Percentiles rank a stretch among this genome's conserved stretches.
phyloP scores from a whole-genome alignment of 2,797 vertebrate genomes.

The Cygnus olor region DNA sequence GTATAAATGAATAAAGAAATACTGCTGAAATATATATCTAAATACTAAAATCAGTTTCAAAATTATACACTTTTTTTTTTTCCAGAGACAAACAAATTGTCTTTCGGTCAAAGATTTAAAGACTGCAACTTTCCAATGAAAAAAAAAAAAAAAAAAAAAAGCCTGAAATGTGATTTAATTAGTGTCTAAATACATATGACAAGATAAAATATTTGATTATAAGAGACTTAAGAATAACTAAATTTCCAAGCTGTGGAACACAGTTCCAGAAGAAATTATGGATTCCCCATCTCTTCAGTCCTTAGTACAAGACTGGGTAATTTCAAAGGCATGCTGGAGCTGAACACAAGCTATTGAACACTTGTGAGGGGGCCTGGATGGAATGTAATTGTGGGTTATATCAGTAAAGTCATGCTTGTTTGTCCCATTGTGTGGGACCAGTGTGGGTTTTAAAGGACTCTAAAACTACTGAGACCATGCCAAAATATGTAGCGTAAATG shows the following conservation, averaged over 20 bases:
- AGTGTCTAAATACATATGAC: neutral
- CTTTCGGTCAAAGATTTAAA: neutral
- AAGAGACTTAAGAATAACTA: neutral
- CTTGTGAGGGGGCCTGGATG: neutral
- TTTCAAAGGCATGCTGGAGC: neutral
- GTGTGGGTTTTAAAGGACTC: neutral
- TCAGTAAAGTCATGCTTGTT: accelerated
- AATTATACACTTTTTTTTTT: neutral
- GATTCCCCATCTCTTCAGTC: neutral
- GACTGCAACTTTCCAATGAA: neutral
- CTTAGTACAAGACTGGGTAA: neutral
- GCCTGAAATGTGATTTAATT: neutral
- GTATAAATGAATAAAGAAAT: neutral
- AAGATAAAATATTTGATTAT: neutral
- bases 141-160: neutral
- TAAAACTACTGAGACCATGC: neutral
- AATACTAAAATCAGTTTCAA: neutral
- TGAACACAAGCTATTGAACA: neutral
- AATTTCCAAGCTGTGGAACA: neutral
- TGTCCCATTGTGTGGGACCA: neutral
- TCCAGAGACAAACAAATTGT: neutral
- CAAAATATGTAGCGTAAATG: neutral
- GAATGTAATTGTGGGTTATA: neutral
- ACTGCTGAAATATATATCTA: neutral
- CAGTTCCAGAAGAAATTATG: neutral